A percentile compares a stretch with the other conserved stretches of the same genome.
Conservation (phyloP, 2,888 invertebrate genomes). For the Desoria tigrina region DNA sequence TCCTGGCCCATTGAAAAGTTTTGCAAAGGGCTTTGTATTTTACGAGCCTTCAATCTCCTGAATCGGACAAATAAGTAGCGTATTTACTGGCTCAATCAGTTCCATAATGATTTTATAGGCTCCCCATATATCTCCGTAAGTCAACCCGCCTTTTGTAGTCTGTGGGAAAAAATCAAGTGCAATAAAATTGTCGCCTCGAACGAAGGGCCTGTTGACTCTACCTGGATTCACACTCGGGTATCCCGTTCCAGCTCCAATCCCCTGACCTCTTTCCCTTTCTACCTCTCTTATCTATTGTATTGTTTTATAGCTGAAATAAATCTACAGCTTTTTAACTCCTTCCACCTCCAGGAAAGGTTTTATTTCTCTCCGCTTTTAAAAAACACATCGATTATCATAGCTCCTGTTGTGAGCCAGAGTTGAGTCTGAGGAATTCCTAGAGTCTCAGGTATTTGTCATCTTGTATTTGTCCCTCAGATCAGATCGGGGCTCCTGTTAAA, state of each 20-base stretch:
- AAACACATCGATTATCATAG: too few species aligned
- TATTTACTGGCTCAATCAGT: conserved; percentile 46
- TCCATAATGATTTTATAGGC: conserved; percentile 52
- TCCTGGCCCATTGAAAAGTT: too few species aligned
- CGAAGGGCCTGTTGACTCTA: too few species aligned
- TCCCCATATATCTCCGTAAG: conserved; percentile 42
- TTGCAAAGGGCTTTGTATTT: background rate
- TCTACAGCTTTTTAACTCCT: conserved; percentile 7
- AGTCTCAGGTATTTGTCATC: too few species aligned
- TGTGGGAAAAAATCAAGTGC: conserved; percentile 22
- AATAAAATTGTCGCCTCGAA: conserved; percentile 20
- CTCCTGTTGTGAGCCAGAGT: too few species aligned
- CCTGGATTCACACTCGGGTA: too few species aligned
- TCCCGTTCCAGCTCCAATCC: background rate
- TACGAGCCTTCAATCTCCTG: conserved; percentile 18
- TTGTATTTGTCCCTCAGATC: too few species aligned
- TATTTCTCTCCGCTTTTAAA: too few species aligned
- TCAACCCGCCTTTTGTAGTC: conserved; percentile 28
- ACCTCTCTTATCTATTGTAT: conserved; percentile 5
- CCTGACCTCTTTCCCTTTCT: conserved; percentile 22
- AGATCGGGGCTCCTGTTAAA: too few species aligned
- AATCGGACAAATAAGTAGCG: conserved; percentile 21
- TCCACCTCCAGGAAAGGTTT: too few species aligned
- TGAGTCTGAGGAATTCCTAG: too few species aligned
- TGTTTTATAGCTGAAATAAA: conserved; percentile 20